phyloP scores from a whole-genome alignment of 2,888 invertebrate species.

The Glyphotaelius pellucidus region DNA sequence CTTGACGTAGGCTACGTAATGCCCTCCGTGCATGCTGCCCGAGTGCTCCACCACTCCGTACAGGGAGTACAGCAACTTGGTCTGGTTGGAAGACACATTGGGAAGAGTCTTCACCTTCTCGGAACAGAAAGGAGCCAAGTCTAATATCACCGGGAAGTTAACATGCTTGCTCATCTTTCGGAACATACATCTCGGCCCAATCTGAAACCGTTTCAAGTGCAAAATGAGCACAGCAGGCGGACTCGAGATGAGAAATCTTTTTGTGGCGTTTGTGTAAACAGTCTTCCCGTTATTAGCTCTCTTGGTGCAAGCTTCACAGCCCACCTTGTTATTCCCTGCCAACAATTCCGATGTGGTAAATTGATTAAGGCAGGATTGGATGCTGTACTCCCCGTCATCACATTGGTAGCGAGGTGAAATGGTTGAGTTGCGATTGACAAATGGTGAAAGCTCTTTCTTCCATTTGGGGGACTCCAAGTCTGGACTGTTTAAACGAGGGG shows the following conservation, averaged over 20 bases:
- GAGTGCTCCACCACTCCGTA: conserved; percentile 98
- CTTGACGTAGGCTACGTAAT: conserved; percentile 97
- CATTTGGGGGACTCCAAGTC: conserved; percentile 59
- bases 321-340: conserved; percentile 94
- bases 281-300: conserved; percentile 84
- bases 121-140: conserved; percentile 94
- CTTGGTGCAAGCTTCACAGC: conserved; percentile 93
- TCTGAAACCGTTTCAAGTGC: conserved; percentile 97
- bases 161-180: conserved; percentile 92
- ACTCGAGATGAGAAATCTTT: conserved; percentile 90
- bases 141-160: conserved; percentile 89
- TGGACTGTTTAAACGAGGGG: conserved; percentile 42
- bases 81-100: conserved; percentile 80
- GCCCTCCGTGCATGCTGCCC: conserved; percentile 90
- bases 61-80: conserved; percentile 88
- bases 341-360: conserved; percentile 95
- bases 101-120: conserved; percentile 81
- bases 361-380: conserved; percentile 93
- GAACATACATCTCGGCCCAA: conserved; percentile 84
- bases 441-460: conserved; percentile 71
- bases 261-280: conserved; percentile 88
- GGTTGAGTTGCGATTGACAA: conserved; percentile 70
- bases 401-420: conserved; percentile 83
- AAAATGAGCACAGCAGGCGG: conserved; percentile 96
- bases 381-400: conserved; percentile 88